Base-by-base conservation (phyloP, 1,140 invertebrate genomes). In the Drosophila bocqueti region DNA sequence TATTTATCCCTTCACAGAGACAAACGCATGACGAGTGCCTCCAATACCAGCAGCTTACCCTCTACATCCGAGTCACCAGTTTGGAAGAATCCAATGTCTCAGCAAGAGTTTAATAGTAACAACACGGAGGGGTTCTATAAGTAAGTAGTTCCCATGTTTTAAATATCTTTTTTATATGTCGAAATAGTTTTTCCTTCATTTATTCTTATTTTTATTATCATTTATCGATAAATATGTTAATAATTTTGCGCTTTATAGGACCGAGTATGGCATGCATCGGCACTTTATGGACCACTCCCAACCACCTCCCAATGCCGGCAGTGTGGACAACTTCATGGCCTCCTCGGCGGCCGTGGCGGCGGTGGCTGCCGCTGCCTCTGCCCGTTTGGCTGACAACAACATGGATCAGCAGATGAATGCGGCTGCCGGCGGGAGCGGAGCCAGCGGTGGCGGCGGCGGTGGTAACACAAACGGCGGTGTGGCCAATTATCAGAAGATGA, bases 31-130 rank as follows among this genome's bases (percentile, higher is more conserved):
- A 92, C 86, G 61, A 91, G 89, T 58, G 73, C 91, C 57, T 92
- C 91, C 57, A 92, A 91, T 79, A 90, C 91, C 11, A 91, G 91
- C 71, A 92, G 83, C 18, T 80, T 92, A 91, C 91, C 91, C 52
- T 92, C 91, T 34, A 90, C 91, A 87, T 90, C 91, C 66, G 91
- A 92, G 73, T 92, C 91, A 76, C 89, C 91, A 81, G 91, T 92
- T 66, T 92, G 91, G 91, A 92, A 92, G 77, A 92, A 92, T 92
- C 89, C 90, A 92, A 92, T 92, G 91, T 92, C 91, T 84, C 91
- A 92, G 47, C 91, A 92, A 92, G 91, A 92, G 78, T 92, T 92
- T 58, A 92, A 92, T 58, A 92, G 89, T 47, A 92, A 91, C 81
- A 92, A 92, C 59, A 81, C 91, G 83, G 91, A 92, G 81, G 91